Base-by-base conservation (phyloP, 1,140 invertebrate species). In the Aphis gossypii region DNA sequence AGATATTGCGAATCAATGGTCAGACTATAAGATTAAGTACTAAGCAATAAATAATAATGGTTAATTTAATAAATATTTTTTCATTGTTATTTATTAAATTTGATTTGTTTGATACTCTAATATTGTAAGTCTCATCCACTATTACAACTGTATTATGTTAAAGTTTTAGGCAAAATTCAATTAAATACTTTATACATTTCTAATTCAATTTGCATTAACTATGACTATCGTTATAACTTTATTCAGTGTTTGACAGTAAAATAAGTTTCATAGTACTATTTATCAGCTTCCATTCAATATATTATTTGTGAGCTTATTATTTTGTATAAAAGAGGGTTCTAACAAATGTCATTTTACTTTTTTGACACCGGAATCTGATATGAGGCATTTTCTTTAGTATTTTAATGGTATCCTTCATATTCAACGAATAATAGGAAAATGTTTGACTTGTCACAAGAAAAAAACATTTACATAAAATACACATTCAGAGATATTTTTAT, bases 331-430 rank as follows among this genome's bases (percentile, higher is more conserved):
- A 44, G 83, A 25, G 83, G 38, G 38, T 86, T 41, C 83, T 41
- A 86, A 76, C 60, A 76, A 76, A 76, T n/a, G 60, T 76, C 60
- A 76, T n/a, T 76, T 86, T 41, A 86, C 41, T 86, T 86, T 86
- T 86, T 86, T 86, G 83, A 86, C 83, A 86, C 38, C 21, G 83
- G 38, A 86, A 86, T 86, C 83, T 86, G 83, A 86, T 86, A 86
- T 23, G 83, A 44, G 41, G 9, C 83, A 44, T 86, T 86, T 86
- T 86, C 83, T 86, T 86, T 44, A 86, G 38, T 86, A 86, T 86
- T 76, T 76, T 76, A 76, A 76, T 76, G 60, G 60, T 86, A 86
- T 86, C 83, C 38, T 44, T 86, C 38, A 25, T 86, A 25, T 86
- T 84, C 83, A 0, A 44, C 9, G 38, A 84, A 41, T 84, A 41